Conservation (phyloP, 2,797 vertebrate species). For the Melanotaenia pygmaea region DNA sequence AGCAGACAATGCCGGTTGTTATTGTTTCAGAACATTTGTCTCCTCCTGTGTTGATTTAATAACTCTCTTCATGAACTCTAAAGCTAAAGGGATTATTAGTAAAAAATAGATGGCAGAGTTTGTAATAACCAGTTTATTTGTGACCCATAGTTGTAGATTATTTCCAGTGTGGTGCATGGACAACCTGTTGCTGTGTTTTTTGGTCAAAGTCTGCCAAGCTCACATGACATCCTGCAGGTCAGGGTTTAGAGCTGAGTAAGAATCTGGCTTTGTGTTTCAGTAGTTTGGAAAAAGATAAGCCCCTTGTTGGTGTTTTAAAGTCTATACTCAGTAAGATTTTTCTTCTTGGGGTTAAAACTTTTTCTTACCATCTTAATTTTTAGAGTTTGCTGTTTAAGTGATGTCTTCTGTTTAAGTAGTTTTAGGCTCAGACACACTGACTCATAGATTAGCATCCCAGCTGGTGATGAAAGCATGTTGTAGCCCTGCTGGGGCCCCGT, state of each 20-base stretch:
- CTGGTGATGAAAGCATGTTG: slow-evolving; percentile 32
- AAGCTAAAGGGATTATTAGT: not conserved
- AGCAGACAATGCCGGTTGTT: not conserved
- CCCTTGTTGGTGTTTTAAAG: not conserved
- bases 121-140: not conserved
- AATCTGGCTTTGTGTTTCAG: slow-evolving; percentile 36
- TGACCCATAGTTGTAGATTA: slow-evolving; percentile 21
- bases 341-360: not conserved
- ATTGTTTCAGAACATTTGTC: not conserved
- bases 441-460: slow-evolving; percentile 37
- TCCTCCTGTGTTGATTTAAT: not conserved
- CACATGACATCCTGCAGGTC: slow-evolving; percentile 63
- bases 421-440: slow-evolving; percentile 11
- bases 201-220: slow-evolving; percentile 56
- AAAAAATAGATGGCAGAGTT: not conserved
- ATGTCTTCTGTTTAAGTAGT: slow-evolving; percentile 3
- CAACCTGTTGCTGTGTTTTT: slow-evolving; percentile 56
- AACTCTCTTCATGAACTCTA: not conserved
- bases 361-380: not conserved
- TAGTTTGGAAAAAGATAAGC: slow-evolving; percentile 12
- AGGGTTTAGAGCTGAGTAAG: slow-evolving; percentile 52
- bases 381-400: not conserved
- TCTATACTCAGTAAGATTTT: not conserved
- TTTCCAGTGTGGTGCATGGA: slow-evolving; percentile 33
- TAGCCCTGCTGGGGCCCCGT: slow-evolving; percentile 21